phyloP scores from a whole-genome alignment of 2,113 vertebrate genomes.

The Gymnorhina tibicen region DNA sequence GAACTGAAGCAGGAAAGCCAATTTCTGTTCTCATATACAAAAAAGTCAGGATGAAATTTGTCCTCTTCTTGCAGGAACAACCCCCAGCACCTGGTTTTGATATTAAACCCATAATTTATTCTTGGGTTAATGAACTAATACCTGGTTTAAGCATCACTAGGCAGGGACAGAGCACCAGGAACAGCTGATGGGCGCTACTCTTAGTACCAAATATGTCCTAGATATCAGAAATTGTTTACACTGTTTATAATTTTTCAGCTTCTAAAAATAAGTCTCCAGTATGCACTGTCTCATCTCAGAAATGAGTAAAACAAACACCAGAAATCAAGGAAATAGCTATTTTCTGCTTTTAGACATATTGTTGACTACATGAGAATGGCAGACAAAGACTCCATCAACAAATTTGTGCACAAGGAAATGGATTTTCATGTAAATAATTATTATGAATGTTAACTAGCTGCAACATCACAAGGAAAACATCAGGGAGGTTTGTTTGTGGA shows the following conservation, averaged over 20 bases:
- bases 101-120: background rate
- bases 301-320: background rate
- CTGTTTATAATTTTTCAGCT: background rate
- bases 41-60: background rate
- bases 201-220: background rate
- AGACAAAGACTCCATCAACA: background rate
- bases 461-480: background rate
- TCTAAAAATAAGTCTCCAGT: background rate
- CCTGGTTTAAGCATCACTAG: background rate
- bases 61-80: background rate
- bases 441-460: background rate
- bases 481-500: background rate
- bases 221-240: background rate
- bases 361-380: background rate
- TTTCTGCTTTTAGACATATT: background rate
- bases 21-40: background rate
- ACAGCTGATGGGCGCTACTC: background rate
- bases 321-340: background rate
- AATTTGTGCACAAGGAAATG: background rate
- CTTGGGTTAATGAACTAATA: background rate
- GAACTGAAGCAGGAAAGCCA: background rate
- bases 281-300: background rate
- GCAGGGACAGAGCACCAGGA: background rate
- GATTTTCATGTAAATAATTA: background rate
- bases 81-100: background rate